Percentiles rank a stretch among this genome's conserved stretches.
Evolutionary conservation across 1,140 invertebrate genomes (phyloP).

Genomic region (Eumeta japonica): DNA sequence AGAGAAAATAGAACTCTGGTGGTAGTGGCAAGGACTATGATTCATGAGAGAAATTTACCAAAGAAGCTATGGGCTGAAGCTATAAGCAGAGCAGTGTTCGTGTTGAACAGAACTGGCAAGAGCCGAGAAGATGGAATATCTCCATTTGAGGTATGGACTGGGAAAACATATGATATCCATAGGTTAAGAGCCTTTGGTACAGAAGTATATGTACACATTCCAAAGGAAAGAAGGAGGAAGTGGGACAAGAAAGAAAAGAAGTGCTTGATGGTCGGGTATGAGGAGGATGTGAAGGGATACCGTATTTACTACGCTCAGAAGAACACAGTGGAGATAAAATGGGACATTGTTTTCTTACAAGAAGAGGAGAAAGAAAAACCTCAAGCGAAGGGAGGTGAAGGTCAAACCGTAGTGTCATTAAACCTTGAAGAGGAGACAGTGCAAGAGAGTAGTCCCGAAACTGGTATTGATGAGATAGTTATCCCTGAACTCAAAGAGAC

Average conservation of each 20-base stretch:
- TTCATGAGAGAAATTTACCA: slow-evolving; percentile 12
- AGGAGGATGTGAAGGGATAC: slow-evolving; percentile 30
- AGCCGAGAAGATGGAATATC: slow-evolving; percentile 22
- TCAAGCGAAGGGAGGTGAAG: slow-evolving; percentile 3
- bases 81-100: slow-evolving; percentile 29
- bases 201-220: slow-evolving; percentile 31
- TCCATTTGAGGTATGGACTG: slow-evolving; percentile 34
- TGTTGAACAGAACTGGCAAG: slow-evolving; percentile 36
- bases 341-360: slow-evolving; percentile 20
- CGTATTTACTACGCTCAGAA: slow-evolving; percentile 18
- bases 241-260: slow-evolving; percentile 30
- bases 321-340: slow-evolving; percentile 14
- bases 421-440: background rate
- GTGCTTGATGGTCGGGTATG: slow-evolving; percentile 37
- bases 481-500: background rate
- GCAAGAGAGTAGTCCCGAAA: background rate
- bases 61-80: slow-evolving; percentile 41
- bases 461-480: background rate
- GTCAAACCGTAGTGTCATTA: background rate
- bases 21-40: slow-evolving; percentile 39
- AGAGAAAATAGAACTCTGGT: slow-evolving; percentile 39
- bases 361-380: slow-evolving; percentile 5
- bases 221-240: slow-evolving; percentile 32
- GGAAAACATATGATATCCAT: slow-evolving; percentile 19
- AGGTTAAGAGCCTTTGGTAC: slow-evolving; percentile 30